Evolutionary conservation across 2,797 vertebrate species (phyloP).

Genomic region (Hephaestus fuliginosus): DNA sequence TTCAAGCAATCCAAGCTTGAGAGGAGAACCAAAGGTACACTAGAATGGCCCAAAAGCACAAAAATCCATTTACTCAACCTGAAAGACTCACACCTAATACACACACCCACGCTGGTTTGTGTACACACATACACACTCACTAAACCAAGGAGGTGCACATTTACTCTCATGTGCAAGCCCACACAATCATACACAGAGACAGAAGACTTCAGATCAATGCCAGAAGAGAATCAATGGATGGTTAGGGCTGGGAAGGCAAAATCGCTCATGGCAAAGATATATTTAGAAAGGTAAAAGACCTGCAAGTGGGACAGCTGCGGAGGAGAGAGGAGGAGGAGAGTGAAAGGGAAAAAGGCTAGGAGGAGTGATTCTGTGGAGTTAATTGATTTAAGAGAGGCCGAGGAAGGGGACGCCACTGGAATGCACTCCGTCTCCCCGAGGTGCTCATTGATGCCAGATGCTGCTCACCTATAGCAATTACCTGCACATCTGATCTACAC

Average conservation of each 20-base stretch:
- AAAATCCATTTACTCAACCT: constrained; percentile 44
- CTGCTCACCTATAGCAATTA: constrained; percentile 59
- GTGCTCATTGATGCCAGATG: constrained; percentile 57
- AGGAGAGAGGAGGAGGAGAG: constrained; percentile 21
- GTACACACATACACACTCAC: constrained; percentile 15
- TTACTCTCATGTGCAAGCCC: constrained; percentile 11
- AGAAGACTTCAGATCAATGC: constrained; percentile 66
- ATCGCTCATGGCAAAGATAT: constrained; percentile 61
- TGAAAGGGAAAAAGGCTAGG: background rate
- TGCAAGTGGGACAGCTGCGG: constrained; percentile 24
- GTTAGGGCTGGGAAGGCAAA: constrained; percentile 40
- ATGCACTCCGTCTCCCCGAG: constrained; percentile 14
- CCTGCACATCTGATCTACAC: constrained; percentile 43
- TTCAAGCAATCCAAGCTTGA: constrained; percentile 10
- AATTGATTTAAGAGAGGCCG: constrained; percentile 62
- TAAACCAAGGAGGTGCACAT: constrained; percentile 6
- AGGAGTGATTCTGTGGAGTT: constrained; percentile 23
- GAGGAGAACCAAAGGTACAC: constrained; percentile 45
- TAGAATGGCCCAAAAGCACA: constrained; percentile 9
- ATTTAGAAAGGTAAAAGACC: constrained; percentile 70
- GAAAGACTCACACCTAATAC: constrained; percentile 22
- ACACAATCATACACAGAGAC: constrained; percentile 48
- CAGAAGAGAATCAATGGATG: constrained; percentile 66
- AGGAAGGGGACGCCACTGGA: constrained; percentile 28
- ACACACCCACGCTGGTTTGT: constrained; percentile 7